phyloP scores from a whole-genome alignment of 2,113 vertebrate species.

The Pollachius pollachius region DNA sequence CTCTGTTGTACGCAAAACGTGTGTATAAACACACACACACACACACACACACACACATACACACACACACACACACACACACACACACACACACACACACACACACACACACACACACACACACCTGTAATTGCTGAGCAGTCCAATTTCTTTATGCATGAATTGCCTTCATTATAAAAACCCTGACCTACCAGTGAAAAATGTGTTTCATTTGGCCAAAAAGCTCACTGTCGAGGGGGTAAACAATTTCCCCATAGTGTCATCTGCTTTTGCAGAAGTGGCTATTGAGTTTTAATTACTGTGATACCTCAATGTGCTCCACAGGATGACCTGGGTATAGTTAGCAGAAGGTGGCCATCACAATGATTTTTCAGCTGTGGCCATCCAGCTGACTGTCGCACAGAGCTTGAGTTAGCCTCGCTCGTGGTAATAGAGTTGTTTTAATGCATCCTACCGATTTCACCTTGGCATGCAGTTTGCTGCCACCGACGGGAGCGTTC shows the following conservation, averaged over 20 bases:
- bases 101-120: background rate
- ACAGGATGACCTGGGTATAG: conserved; percentile 41
- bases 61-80: too few relatives aligned
- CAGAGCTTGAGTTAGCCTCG: conserved; percentile 7
- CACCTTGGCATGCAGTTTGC: conserved; percentile 53
- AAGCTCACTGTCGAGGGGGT: conserved; percentile 47
- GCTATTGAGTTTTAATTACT: conserved; percentile 73
- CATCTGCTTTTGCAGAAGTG: conserved; percentile 65
- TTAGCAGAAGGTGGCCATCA: conserved; percentile 36
- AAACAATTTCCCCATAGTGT: conserved; percentile 70
- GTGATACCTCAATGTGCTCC: conserved; percentile 65
- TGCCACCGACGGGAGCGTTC: conserved; percentile 42
- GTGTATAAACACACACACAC: too few relatives aligned
- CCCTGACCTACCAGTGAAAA: conserved; percentile 60
- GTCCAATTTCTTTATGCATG: conserved; percentile 59
- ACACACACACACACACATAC: too few relatives aligned
- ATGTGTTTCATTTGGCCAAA: conserved; percentile 76
- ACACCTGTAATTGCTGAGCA: conserved; percentile 54
- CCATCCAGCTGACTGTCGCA: conserved; percentile 11
- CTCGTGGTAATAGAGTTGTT: conserved; percentile 40
- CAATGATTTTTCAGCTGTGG: conserved; percentile 24
- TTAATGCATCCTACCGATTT: conserved; percentile 49
- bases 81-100: too few relatives aligned
- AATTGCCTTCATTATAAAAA: conserved; percentile 58
- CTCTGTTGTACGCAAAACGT: too few relatives aligned